Conservation (phyloP, 2,888 invertebrate species). For the Macrosoma leucophasiata region DNA sequence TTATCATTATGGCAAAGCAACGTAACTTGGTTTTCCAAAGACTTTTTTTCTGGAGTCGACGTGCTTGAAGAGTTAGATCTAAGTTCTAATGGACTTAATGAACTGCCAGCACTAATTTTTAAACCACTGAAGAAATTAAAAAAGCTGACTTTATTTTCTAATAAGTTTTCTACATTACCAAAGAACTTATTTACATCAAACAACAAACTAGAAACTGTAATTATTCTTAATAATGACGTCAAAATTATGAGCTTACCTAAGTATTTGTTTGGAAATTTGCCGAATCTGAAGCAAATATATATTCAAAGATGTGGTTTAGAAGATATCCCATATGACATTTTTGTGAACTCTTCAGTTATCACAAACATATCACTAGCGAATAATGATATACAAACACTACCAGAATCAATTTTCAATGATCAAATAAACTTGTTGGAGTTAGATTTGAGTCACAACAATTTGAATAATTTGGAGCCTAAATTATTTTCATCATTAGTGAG, state of each 20-base stretch:
- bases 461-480: slow-evolving; percentile 74
- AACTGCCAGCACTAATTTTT: slow-evolving; percentile 78
- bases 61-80: slow-evolving; percentile 81
- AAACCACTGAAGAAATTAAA: slow-evolving; percentile 76
- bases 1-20: slow-evolving; percentile 83
- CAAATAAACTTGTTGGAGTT: slow-evolving; percentile 77
- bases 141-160: slow-evolving; percentile 79
- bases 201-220: slow-evolving; percentile 66
- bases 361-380: slow-evolving; percentile 76
- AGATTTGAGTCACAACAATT: slow-evolving; percentile 79
- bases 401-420: slow-evolving; percentile 77
- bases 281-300: slow-evolving; percentile 71
- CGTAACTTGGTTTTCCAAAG: slow-evolving; percentile 76
- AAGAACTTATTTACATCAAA: slow-evolving; percentile 75
- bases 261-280: slow-evolving; percentile 77
- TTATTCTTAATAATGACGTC: slow-evolving; percentile 75
- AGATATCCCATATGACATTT: slow-evolving; percentile 76
- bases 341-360: slow-evolving; percentile 75
- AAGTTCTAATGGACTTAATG: slow-evolving; percentile 78
- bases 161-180: slow-evolving; percentile 79
- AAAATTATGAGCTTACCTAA: slow-evolving; percentile 74
- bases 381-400: slow-evolving; percentile 75
- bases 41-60: slow-evolving; percentile 78
- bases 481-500: slow-evolving; percentile 74
- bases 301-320: slow-evolving; percentile 75